Evolutionary conservation across 2,113 vertebrate genomes (phyloP).

Genomic region (Pollachius pollachius): DNA sequence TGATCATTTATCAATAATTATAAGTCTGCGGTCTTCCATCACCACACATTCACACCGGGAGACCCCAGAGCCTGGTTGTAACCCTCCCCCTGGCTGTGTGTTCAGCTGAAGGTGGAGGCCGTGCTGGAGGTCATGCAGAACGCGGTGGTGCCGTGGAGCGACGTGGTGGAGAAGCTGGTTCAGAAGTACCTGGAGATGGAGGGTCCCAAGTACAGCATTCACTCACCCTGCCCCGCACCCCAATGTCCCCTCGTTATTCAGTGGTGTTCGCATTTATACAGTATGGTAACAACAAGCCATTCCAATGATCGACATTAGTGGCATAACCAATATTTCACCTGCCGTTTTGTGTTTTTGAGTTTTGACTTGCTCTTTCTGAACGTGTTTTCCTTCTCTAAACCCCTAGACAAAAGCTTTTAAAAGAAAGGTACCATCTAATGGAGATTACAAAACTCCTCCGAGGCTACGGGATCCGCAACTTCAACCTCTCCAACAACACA

Average conservation of each 20-base stretch:
- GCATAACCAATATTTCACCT: no score
- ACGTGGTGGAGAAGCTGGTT: constrained; percentile 86
- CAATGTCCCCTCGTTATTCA: background rate
- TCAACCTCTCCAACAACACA: constrained; percentile 81
- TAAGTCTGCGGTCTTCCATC: no score
- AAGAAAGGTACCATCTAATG: constrained; percentile 90
- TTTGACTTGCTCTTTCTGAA: no score
- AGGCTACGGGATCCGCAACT: constrained; percentile 88
- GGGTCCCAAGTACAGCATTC: constrained; percentile 84
- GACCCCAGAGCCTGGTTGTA: no score
- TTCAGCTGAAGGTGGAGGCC: constrained; percentile 89
- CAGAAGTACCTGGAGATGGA: constrained; percentile 87
- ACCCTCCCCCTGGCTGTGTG: no score
- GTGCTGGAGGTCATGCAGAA: constrained; percentile 93
- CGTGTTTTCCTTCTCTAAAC: background rate
- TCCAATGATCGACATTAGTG: no score
- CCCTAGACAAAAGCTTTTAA: constrained; percentile 84
- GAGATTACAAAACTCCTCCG: constrained; percentile 92
- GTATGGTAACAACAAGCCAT: background rate
- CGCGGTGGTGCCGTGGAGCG: constrained; percentile 90
- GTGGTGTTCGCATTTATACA: background rate
- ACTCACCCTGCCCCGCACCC: background rate
- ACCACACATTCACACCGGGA: no score
- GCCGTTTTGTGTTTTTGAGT: no score
- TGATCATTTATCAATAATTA: no score